Base-by-base conservation (phyloP, 2,888 invertebrate genomes). In the Steinernema carpocapsae region DNA sequence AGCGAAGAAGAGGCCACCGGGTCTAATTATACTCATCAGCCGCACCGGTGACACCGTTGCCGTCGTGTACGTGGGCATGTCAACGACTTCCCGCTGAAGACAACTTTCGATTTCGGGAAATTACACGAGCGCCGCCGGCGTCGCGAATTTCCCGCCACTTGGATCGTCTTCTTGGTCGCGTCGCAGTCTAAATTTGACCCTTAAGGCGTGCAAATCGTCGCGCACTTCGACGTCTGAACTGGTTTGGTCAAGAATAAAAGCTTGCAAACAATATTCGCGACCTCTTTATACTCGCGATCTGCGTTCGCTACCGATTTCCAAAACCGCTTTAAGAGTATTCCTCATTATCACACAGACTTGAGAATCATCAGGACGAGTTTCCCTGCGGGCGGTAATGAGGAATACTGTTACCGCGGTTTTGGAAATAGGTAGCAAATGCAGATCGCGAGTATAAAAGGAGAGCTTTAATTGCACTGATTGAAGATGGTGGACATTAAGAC, bases 1-100 rank as follows among this genome's bases (percentile, higher is more conserved):
- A 10, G 37, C 10, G 37, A 37, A 37, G 37, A 37, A 37, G 37
- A 37, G 37, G 10, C 37, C 37, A 32, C 64, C 29, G 7, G 29
- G 64, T 64, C 29, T 64, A 26, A 64, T 29, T 64, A 64, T 64
- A 64, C 64, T 64, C 64, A 64, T 64, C 64, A 37, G 37, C 37
- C 37, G 37, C 37, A 32, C 64, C 64, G 64, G 19, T 32, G 64
- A 64, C 64, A 64, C 64, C 64, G 64, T 64, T 64, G 64, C 24
- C 52, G 52, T 37, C 37, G 37, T 37, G 37, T 37, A 37, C 37
- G 37, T 37, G 37, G 22, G 19, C 37, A 19, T 64, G 29, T 64
- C 64, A 32, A 32, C 64, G 64, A 64, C 48, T 48, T 17, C 19
- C 4, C 12, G 26, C 17, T 17, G 64, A 37, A 48, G 48, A 48